Evolutionary conservation across 2,797 vertebrate species (phyloP).

Genomic region (Myiotriccus ornatus): DNA sequence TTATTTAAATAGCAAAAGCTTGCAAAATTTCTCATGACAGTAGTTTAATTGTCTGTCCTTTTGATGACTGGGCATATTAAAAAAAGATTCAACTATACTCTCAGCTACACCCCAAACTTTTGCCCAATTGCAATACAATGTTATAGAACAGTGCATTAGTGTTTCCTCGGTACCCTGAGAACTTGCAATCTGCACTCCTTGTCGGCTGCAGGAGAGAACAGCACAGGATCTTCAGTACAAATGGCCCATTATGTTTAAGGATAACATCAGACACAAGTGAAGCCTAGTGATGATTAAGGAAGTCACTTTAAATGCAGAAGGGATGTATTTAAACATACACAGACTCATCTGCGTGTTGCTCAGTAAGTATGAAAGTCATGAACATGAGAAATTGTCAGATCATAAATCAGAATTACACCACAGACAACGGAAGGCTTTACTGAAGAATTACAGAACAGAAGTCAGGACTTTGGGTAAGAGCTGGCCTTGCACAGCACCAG

Average conservation of each 20-base stretch:
- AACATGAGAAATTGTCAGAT: background rate
- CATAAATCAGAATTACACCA: background rate
- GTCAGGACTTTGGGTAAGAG: background rate
- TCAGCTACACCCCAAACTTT: background rate
- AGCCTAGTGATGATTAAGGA: background rate
- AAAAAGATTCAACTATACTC: background rate
- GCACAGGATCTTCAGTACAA: background rate
- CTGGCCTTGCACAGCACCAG: background rate
- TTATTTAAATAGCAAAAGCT: background rate
- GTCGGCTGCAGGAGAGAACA: background rate
- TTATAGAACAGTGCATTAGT: background rate
- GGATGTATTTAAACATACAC: background rate
- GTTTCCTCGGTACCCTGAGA: background rate
- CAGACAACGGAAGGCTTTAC: background rate
- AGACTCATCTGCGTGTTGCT: background rate
- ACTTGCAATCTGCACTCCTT: background rate
- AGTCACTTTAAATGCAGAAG: background rate
- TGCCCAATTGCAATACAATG: background rate
- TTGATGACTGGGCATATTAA: background rate
- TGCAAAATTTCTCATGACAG: background rate
- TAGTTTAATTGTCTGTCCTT: background rate
- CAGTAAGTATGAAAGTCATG: background rate
- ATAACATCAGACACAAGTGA: background rate
- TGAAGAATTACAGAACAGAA: background rate
- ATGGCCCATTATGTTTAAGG: background rate